These are phyloP conservation scores for Amiota minor DNA, from an alignment of 2,888 invertebrate genomes.

Conservation along the genomic window DNA sequence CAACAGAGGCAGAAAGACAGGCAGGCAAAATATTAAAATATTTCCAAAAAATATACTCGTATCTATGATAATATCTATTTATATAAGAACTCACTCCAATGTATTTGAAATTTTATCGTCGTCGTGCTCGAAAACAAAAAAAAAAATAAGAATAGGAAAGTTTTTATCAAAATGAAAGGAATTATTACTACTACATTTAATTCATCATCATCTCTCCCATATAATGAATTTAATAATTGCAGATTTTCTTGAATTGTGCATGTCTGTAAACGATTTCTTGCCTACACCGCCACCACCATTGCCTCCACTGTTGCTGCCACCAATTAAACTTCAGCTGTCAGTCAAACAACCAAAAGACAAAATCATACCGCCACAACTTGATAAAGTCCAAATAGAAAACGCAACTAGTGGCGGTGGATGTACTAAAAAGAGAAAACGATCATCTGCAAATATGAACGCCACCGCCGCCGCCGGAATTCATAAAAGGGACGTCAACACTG, in stretches of 20 bases:
- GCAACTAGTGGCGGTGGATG: not conserved
- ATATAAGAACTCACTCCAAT: not conserved
- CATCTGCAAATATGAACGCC: conserved; percentile 13
- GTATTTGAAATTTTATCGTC: conserved; percentile 16
- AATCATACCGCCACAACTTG: conserved; percentile 3
- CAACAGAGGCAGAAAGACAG: too few relatives aligned
- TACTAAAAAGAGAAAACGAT: not conserved
- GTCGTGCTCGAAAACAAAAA: not conserved
- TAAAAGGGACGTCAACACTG: not conserved
- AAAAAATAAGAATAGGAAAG: not conserved
- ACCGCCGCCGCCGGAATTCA: conserved; percentile 8
- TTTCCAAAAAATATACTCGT: too few relatives aligned
- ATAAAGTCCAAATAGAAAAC: conserved; percentile 11
- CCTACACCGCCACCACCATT: conserved; percentile 28
- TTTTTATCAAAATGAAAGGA: not conserved
- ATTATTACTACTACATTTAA: conserved; percentile 7
- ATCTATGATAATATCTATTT: too few relatives aligned
- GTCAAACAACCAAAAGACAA: not conserved
- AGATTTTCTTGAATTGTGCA: conserved; percentile 17
- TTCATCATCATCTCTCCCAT: not conserved
- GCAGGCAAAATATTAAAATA: too few relatives aligned
- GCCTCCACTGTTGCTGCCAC: conserved; percentile 1
- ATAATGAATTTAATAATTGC: not conserved
- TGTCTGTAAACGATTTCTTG: conserved; percentile 4
- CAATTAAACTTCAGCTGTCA: conserved; percentile 30